phyloP scores from a whole-genome alignment of 2,113 vertebrate species.

The Microcebus griseorufus region DNA sequence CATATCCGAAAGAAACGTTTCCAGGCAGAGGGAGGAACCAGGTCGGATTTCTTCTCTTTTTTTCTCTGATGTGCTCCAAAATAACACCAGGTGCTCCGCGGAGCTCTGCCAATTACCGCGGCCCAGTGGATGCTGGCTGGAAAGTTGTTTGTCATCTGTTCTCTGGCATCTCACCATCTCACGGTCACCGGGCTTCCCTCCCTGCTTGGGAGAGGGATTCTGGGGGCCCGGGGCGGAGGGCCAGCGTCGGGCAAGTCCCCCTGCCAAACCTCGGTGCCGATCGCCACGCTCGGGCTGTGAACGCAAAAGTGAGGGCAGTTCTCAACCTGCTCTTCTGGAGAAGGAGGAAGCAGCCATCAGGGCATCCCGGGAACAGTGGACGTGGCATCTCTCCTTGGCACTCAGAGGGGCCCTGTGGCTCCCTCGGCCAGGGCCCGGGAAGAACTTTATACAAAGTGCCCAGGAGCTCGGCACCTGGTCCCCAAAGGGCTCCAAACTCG shows the following conservation, averaged over 20 bases:
- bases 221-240: background rate
- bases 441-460: background rate
- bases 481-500: background rate
- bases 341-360: background rate
- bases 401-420: background rate
- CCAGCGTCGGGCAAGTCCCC: background rate
- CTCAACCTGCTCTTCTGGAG: background rate
- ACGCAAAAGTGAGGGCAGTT: too few relatives aligned
- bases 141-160: background rate
- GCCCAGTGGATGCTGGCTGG: background rate
- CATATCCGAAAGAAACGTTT: constrained; percentile 50
- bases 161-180: background rate
- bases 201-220: background rate
- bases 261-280: background rate
- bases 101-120: constrained; percentile 13
- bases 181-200: background rate
- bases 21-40: background rate
- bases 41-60: background rate
- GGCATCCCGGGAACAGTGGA: background rate
- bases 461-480: background rate
- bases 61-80: constrained; percentile 61
- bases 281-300: background rate
- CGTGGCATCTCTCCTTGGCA: background rate
- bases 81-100: constrained; percentile 49
- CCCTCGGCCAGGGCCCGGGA: background rate